phyloP scores from a whole-genome alignment of 2,888 invertebrate genomes.

The Lochmaea capreae region DNA sequence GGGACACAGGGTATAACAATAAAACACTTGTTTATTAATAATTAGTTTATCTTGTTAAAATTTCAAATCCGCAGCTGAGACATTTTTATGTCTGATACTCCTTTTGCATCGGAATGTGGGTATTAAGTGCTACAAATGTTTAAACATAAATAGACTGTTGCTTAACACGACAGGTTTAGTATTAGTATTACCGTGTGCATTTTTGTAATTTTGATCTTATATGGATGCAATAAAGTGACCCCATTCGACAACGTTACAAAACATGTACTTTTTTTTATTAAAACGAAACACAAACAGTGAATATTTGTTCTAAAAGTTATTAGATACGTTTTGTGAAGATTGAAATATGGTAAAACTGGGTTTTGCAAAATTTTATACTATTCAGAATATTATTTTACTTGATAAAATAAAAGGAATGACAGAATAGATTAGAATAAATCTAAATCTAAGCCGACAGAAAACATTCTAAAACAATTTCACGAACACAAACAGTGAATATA shows the following conservation, averaged over 20 bases:
- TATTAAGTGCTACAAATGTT: not conserved
- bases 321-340: not conserved
- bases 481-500: too few relatives aligned
- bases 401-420: too few relatives aligned
- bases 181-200: slow-evolving; percentile 4
- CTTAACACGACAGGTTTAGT: slow-evolving; percentile 12
- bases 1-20: too few relatives aligned
- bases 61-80: not conserved
- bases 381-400: too few relatives aligned
- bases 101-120: slow-evolving; percentile 5
- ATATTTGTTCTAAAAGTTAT: not conserved
- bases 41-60: too few relatives aligned
- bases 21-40: too few relatives aligned
- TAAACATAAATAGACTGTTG: slow-evolving; percentile 4
- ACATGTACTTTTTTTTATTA: not conserved
- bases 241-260: slow-evolving; percentile 5
- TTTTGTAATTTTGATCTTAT: slow-evolving; percentile 6
- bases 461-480: too few relatives aligned
- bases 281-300: not conserved
- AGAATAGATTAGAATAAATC: too few relatives aligned
- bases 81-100: not conserved
- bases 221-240: slow-evolving; percentile 9
- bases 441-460: too few relatives aligned
- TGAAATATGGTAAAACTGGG: not conserved
- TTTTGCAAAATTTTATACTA: too few relatives aligned